Base-by-base conservation (phyloP, 2,888 invertebrate genomes). In the Drosophila anomelani region DNA sequence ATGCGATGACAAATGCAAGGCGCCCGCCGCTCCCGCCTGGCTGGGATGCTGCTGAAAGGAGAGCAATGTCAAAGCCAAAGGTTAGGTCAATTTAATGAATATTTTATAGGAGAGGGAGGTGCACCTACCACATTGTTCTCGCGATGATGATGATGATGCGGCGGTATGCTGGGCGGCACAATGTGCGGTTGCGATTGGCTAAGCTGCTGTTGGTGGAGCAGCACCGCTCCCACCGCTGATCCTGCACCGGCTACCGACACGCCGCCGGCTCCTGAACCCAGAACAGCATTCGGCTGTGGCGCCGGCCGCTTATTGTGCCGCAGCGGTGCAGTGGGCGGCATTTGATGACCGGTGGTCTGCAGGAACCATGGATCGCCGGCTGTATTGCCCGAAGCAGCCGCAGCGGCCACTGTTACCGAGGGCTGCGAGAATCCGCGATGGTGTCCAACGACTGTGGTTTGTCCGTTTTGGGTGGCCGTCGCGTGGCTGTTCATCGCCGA, bases 221-320 rank as follows among this genome's bases (percentile, higher is more conserved):
- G 73, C 29, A 81, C 79, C 13, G 80, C 76, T 20, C 77, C 78
- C 12, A 73, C 71, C 7, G 78, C 78, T 10, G 66, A 55, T n/a
- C 23, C 44, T 4, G 73, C 75, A 6, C 74, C 74, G 13, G 57
- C 64, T 23, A 76, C 67, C 1, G 66, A 62, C n/a, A n/a, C 17
- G 4, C 69, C 75, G 4, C 78, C 80, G 17, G 64, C 75, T 15
- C 73, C 80, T 56, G 76, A 69, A 0, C 64, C 64, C 13, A 66
- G 34, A 4, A 64, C 63, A 26, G 81, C 72, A 60, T 80, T 83
- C 47, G 93, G 92, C 78, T 92, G 92, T n/a, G 93, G 92, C 55
- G 93, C 93, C 72, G 93, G 93, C 51, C 93, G 90, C 84, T 93
- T 93, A 89, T 93, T 93, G 81, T 93, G 93, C 70, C 93, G 90